Conservation (phyloP, 2,113 vertebrate species). For the Crypturellus undulatus region DNA sequence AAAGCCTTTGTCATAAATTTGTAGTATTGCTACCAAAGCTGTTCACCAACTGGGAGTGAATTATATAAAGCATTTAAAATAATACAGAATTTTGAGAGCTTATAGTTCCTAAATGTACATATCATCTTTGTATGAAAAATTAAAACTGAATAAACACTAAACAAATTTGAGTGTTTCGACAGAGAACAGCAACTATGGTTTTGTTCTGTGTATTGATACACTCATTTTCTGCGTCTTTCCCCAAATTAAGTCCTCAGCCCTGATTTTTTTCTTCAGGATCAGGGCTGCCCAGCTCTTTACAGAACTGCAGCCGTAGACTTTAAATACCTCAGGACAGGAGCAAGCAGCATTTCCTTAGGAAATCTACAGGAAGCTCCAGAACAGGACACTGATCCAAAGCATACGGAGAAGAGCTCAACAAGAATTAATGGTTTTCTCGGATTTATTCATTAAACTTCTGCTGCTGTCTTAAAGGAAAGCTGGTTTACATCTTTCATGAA, state of each 20-base stretch:
- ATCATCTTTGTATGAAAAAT: not conserved
- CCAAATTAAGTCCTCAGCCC: not conserved
- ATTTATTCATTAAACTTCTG: not conserved
- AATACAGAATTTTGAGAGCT: not conserved
- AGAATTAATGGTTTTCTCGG: not conserved
- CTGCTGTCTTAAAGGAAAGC: not conserved
- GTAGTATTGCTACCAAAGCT: not conserved
- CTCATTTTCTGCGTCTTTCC: not conserved
- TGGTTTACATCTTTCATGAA: not conserved
- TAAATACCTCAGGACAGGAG: not conserved
- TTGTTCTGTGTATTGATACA: not conserved
- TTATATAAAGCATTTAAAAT: not conserved
- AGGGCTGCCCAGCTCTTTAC: not conserved
- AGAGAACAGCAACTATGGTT: not conserved
- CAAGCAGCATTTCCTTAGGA: not conserved
- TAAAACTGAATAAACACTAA: not conserved
- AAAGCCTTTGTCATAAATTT: not conserved
- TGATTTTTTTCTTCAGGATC: not conserved
- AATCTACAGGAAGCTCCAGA: not conserved
- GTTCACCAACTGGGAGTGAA: not conserved
- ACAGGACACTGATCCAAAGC: not conserved
- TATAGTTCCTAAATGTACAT: not conserved
- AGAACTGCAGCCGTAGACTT: not conserved
- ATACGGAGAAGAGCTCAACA: not conserved
- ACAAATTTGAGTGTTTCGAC: not conserved